Base-by-base conservation (phyloP, 2,113 vertebrate species). In the Chaetodon auriga region DNA sequence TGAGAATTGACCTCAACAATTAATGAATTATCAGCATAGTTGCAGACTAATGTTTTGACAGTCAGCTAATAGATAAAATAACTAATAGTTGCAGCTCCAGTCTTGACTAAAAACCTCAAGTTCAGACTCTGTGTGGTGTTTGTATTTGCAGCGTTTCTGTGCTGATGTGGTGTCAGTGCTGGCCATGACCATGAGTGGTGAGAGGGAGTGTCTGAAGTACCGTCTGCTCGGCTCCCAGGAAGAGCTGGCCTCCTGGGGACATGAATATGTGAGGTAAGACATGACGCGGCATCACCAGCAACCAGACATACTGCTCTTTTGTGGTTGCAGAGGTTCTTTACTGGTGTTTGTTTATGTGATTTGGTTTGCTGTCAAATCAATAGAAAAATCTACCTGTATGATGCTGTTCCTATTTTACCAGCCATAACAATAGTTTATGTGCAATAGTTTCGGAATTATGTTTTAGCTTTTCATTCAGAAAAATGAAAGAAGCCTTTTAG, bases 101-200 rank as follows among this genome's bases (percentile, higher is more conserved):
- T 7, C 13, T 45, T 23, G 15, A 3, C 30, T 7, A 3, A 25
- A 65, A 11, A 58, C 8, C 5, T 64, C 1, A 18, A 57, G 23
- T 21, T 82, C 3, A 53, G n/a, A n/a, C 48, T 57, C 7, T 45
- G 7, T 2, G 0, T 46, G 15, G 5, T 82, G 45, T 75, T 68
- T 91, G 23, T 75, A 70, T 88, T 90, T 86, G 1, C 85, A 99
- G 98, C 95, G 92, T 69, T 99, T 99, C 94, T 98, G 98, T 30
- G 98, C 97, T 19, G 98, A 99, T 58, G 98, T 99, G 8, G 97
- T 98, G 80, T 99, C 98, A 16, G 98, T 99, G 61, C 92, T 99
- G 84, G 98, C 98, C 87, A 99, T 99, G 98, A 99, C 98, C 43
- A 99, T 99, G 97, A 99, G 98, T 0, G 96, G 96, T 1, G 98